A percentile compares a stretch with the other conserved stretches of the same genome.
phyloP scores from a whole-genome alignment of 2,113 vertebrate genomes.

The Stictonetta naevosa region DNA sequence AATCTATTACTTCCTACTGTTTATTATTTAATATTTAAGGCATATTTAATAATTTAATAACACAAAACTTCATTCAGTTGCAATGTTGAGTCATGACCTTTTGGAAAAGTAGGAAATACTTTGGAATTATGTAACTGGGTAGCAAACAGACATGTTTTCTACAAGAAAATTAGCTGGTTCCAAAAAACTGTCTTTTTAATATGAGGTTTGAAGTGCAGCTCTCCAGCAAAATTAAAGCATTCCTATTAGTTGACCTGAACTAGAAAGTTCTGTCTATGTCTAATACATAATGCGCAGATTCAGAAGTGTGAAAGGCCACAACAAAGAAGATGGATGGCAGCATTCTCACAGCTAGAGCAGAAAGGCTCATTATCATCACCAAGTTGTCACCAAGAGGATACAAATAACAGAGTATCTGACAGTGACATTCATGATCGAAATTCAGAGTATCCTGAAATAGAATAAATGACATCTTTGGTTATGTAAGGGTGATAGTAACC shows the following conservation, averaged over 20 bases:
- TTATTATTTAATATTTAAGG: not conserved
- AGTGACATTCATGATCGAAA: not conserved
- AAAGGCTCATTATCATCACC: not conserved
- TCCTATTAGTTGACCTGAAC: not conserved
- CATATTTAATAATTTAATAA: not conserved
- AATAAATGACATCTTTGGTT: constrained; percentile 14
- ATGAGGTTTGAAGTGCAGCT: not conserved
- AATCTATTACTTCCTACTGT: not conserved
- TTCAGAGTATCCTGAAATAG: not conserved
- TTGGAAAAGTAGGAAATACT: not conserved
- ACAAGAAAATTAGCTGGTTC: not conserved
- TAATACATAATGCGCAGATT: not conserved
- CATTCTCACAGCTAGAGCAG: not conserved
- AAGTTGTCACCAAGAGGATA: not conserved
- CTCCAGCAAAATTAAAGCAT: not conserved
- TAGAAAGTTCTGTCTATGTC: not conserved
- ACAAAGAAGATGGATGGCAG: not conserved
- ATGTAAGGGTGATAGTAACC: not conserved
- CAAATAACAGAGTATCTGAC: not conserved
- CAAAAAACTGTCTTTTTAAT: not conserved
- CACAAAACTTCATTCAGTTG: not conserved
- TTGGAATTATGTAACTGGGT: not conserved
- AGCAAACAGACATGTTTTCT: not conserved
- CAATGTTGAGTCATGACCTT: not conserved
- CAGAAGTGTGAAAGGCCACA: not conserved